These are phyloP conservation scores for Pentalonia nigronervosa DNA, from an alignment of 1,140 invertebrate genomes.

Conservation along the genomic window DNA sequence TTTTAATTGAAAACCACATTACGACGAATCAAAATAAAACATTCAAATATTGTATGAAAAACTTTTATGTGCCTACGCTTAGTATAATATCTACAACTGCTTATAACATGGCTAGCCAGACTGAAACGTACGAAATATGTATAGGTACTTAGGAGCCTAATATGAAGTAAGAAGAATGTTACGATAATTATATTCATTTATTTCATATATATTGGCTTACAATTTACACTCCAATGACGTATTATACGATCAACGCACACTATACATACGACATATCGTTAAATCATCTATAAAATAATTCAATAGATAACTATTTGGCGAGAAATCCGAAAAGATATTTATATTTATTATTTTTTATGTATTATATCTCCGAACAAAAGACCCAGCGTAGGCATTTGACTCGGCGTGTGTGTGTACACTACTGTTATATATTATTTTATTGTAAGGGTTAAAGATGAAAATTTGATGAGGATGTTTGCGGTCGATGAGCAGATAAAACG, in stretches of 20 bases:
- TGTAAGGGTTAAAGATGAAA: slow-evolving; percentile 54
- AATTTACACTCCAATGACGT: background rate
- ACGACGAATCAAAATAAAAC: background rate
- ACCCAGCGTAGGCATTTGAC: background rate
- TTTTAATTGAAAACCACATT: background rate
- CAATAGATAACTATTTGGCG: background rate
- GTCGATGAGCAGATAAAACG: slow-evolving; percentile 54
- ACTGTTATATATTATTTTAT: background rate
- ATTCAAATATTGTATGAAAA: background rate
- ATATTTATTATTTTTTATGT: background rate
- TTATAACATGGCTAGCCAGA: background rate
- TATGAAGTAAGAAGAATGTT: background rate
- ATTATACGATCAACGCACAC: background rate
- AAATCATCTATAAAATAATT: background rate
- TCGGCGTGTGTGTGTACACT: background rate
- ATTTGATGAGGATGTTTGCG: slow-evolving; percentile 57
- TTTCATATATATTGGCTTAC: background rate
- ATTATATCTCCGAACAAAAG: background rate
- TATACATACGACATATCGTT: background rate
- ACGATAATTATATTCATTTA: background rate
- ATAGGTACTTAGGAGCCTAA: background rate
- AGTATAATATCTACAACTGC: background rate
- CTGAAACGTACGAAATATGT: background rate
- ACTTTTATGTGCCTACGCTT: background rate
- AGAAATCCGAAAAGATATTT: slow-evolving; percentile 16